Conservation (phyloP, 2,888 invertebrate genomes). For the Torymus tubicola region DNA sequence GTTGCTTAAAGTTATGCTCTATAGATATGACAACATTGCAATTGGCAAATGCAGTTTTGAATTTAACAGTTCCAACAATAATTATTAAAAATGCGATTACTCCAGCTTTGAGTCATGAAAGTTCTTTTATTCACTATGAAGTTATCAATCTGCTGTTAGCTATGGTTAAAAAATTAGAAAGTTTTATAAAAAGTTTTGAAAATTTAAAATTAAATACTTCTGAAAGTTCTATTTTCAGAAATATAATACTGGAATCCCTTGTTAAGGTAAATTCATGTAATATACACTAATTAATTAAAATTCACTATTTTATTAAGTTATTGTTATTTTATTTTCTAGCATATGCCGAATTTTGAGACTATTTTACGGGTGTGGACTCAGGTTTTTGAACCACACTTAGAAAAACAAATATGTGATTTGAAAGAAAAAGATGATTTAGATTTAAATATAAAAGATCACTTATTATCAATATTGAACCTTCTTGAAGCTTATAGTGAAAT, state of each 20-base stretch:
- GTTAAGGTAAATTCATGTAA: conserved; percentile 62
- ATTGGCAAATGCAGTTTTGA: conserved; percentile 78
- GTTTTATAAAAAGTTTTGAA: conserved; percentile 65
- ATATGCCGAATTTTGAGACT: conserved; percentile 73
- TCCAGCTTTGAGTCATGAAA: conserved; percentile 65
- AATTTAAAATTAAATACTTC: conserved; percentile 48
- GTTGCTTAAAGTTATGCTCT: conserved; percentile 77
- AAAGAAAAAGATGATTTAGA: conserved; percentile 51
- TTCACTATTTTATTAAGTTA: not conserved
- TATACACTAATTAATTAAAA: not conserved
- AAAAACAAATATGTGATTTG: conserved; percentile 50
- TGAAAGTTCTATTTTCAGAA: conserved; percentile 59
- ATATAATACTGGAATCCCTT: conserved; percentile 63
- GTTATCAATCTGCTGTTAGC: conserved; percentile 71
- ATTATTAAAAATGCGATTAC: conserved; percentile 75
- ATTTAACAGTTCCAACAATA: conserved; percentile 77
- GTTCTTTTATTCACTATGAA: conserved; percentile 70
- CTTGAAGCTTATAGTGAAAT: conserved; percentile 78
- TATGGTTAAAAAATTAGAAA: conserved; percentile 76
- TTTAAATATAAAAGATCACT: conserved; percentile 63
- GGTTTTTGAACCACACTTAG: conserved; percentile 58
- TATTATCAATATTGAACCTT: conserved; percentile 78
- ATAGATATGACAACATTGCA: conserved; percentile 77
- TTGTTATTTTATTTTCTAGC: conserved; percentile 57
- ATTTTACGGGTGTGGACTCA: conserved; percentile 73